Base-by-base conservation (phyloP, 1,140 invertebrate genomes). In the Tetraneura akinire region DNA sequence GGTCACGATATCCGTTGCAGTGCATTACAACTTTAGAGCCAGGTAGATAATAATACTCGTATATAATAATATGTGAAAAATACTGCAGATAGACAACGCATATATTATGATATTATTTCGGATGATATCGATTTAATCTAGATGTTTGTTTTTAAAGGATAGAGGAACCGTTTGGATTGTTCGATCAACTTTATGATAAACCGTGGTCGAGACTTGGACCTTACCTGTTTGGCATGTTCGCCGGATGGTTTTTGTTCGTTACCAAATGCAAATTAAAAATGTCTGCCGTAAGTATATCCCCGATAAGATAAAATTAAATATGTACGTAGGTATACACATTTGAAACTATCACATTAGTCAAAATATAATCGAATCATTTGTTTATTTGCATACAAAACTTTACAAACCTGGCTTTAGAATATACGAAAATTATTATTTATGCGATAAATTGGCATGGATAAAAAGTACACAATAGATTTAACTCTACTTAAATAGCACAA, bases 171-270 rank as follows among this genome's bases (percentile, higher is more conserved):
- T 94, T 94, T 82, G 92, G 92, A 80, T 89, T 93, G 80, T 94
- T 94, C 84, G 92, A 94, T 83, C 89, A 92, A 80, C 86, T 94
- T 23, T 95, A 95, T 84, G 92, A 94, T 85, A 94, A 94, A 84
- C 93, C 93, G 3, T 95, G 92, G 93, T 89, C 93, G 18, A 87
- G 93, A 83, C 90, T 93, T 11, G 93, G 92, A 9, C 91, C 92
- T 9, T 94, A 94, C 85, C 88, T 94, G 80, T 87, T 94, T 37
- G 93, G 93, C 76, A 93, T 93, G 88, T 87, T 90, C 11, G 88
- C 91, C 14, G 93, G 93, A 11, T 94, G 92, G 86, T 88, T 91
- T 70, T 85, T 94, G 21, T 91, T 91, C 84, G 90, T 89, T 83
- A 90, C 90, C 1, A 91, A 92, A 83, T 90, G 89, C 80, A 89